Base-by-base conservation (phyloP, 2,888 invertebrate genomes). In the Leucania comma region DNA sequence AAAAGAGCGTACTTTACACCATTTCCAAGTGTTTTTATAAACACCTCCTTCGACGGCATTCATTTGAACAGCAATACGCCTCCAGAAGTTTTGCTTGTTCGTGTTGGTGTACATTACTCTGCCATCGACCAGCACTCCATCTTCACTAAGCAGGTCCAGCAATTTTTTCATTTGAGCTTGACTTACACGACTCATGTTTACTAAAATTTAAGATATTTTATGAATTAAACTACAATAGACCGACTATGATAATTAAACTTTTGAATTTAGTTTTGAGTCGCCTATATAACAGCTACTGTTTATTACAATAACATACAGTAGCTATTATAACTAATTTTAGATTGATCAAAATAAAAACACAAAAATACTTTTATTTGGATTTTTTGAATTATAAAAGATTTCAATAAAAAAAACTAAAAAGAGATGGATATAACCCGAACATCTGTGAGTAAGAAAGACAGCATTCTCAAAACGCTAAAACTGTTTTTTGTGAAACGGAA, bases 21-120 rank as follows among this genome's bases (percentile, higher is more conserved):
- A 90, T 68, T 90, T 89, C 84, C 87, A 89, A 57, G 87, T 85
- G 61, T 88, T 90, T 75, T 90, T 90, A 78, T 87, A 85, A 42
- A 81, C 89, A 50, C 90, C 90, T 20, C 87, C 89, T 20, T 88
- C 84, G 2, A 90, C 83, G 3, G 85, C 80, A 67, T 90, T 90
- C 10, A 90, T 77, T 61, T 90, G 84, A 10, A 72, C 46, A 14
- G 91, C 89, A 22, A 90, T 85, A 38, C 79, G 85, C 69, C 87
- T 90, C 90, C 90, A 90, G 75, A 90, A 90, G 51, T 68, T 81
- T 26, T 87, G 86, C 67, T 86, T 87, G n/a, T 86, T 90, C 0
- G 87, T 87, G 29, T 85, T 83, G 20, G 78, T 83, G 75, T 90
- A 90, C 38, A 80, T 79, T 20, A 90, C 86, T 71, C 81, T 90